Evolutionary conservation across 2,797 vertebrate species (phyloP).

Genomic region (Gymnocypris eckloni): DNA sequence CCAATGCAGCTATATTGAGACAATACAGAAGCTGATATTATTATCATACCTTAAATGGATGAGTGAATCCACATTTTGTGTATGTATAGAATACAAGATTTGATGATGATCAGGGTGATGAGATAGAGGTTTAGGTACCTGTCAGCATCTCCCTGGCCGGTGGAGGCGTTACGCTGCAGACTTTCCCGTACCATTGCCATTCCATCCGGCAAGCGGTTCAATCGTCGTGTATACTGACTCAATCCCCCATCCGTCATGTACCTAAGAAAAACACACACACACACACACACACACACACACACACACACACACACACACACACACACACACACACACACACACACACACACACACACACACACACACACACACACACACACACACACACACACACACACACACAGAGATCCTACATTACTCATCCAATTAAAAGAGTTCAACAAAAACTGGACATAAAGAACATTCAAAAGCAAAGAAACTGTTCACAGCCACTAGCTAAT

Average conservation of each 20-base stretch:
- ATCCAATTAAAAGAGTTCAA: background rate
- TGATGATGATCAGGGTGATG: background rate
- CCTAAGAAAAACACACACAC: conserved; percentile 69
- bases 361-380: background rate
- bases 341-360: background rate
- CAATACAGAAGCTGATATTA: background rate
- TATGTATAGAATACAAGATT: background rate
- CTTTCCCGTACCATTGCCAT: conserved; percentile 93
- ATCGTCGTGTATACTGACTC: conserved; percentile 90
- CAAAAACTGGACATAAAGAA: background rate
- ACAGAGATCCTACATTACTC: background rate
- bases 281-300: too few relatives aligned
- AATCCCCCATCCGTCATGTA: conserved; percentile 96
- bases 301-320: too few relatives aligned
- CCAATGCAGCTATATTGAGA: background rate
- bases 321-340: too few relatives aligned
- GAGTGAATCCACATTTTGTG: background rate
- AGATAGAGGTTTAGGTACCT: conserved; percentile 76
- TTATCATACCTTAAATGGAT: background rate
- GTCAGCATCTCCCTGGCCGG: conserved; percentile 93
- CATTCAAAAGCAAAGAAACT: background rate
- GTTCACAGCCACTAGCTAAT: background rate
- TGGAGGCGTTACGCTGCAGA: conserved; percentile 84
- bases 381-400: background rate
- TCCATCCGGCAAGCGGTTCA: conserved; percentile 90